Evolutionary conservation across 2,888 invertebrate genomes (phyloP), one percentile per base, ranked within the genome.

Genomic region (Diadegma fenestrale): DNA sequence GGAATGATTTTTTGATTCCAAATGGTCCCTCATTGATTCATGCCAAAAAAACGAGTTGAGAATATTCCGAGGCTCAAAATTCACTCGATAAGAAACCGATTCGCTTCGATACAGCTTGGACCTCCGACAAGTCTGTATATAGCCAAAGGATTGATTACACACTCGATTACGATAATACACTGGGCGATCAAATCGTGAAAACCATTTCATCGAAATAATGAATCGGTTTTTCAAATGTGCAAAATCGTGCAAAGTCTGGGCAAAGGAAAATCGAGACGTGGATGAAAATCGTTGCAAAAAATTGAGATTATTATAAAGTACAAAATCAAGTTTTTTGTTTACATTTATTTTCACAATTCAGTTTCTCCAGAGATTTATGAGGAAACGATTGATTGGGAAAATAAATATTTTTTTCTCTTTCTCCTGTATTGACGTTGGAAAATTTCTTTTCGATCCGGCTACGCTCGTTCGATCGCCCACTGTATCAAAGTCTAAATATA

Each of bases 401-500:
- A 54, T 19, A 54, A 2, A 12, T 22, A 22, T 22, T 10, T 54
- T 54, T 54, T 2, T 8, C 4, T 54, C 4, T 54, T 58, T 5
- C 26, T 58, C 4, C 6, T 6, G 14, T 26, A 26, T 26, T 19
- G 8, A 19, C 51, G 58, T 22, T 22, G 6, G 14, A 12, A 1
- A 48, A 37, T 43, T 2, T 12, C n/a, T 45, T 6, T 43, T 17
- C 64, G 26, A 14, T 58, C 37, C 14, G 30, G 22, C 19, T 26
- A 41, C 1, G 10, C 10, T 64, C 22, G 22, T 61, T 58, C 22
- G 26, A 26, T 58, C 22, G 14, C 58, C 26, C 58, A 58, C 7
- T 48, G 30, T 37, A 43, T 45, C 14, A 2, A 72, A 17, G 30
- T 22, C 19, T 61, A 8, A 63, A 69, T 54, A 78, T 54, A 78